Percentiles rank a stretch among this genome's conserved stretches.
phyloP scores from a whole-genome alignment of 2,888 invertebrate species.

The Hyposoter didymator region DNA sequence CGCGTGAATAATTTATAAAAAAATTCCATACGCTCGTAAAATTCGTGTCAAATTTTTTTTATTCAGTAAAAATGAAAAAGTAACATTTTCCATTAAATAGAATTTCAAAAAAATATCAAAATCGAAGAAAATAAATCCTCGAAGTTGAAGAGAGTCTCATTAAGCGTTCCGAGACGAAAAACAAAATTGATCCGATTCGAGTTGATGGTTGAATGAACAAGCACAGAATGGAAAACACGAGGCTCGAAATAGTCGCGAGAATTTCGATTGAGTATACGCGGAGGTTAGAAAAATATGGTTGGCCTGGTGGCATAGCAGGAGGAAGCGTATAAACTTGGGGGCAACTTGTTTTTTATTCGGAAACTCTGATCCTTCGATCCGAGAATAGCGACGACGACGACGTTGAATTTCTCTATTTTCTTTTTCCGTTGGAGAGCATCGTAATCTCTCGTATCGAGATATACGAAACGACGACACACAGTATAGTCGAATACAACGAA shows the following conservation, averaged over 20 bases:
- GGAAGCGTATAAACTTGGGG: not conserved
- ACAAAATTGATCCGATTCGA: too few relatives aligned
- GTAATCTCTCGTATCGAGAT: slow-evolving; percentile 36
- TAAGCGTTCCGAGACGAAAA: too few relatives aligned
- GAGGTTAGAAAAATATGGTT: not conserved
- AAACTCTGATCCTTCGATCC: not conserved
- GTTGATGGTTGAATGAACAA: too few relatives aligned
- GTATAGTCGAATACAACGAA: slow-evolving; percentile 16
- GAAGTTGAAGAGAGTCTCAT: too few relatives aligned
- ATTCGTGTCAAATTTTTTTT: too few relatives aligned
- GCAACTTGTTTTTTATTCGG: not conserved
- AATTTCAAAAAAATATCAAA: too few relatives aligned
- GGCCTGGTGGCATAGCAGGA: not conserved
- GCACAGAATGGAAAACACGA: not conserved
- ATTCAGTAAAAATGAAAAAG: too few relatives aligned
- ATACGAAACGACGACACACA: slow-evolving; percentile 4
- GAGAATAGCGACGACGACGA: slow-evolving; percentile 1
- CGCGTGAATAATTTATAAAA: too few relatives aligned
- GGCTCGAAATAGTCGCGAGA: not conserved
- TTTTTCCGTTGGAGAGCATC: slow-evolving; percentile 12
- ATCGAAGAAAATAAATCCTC: too few relatives aligned
- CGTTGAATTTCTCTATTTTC: slow-evolving; percentile 10
- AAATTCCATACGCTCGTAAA: too few relatives aligned
- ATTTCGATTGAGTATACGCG: not conserved
- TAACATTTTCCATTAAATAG: too few relatives aligned